Evolutionary conservation across 2,888 invertebrate genomes (phyloP), one percentile per base, ranked within the genome.

Genomic region (Laothoe populi): DNA sequence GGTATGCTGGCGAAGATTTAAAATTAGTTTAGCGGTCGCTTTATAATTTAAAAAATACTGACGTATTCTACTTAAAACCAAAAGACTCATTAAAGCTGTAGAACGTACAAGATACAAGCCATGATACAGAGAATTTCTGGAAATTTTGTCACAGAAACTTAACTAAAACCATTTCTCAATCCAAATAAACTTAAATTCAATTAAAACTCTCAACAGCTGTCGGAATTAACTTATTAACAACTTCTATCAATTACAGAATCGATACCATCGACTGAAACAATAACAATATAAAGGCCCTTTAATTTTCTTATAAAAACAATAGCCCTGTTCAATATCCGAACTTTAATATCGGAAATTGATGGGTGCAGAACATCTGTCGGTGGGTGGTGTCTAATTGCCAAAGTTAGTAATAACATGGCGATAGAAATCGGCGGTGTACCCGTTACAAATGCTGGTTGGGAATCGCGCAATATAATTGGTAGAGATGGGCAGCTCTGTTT

Each of bases 401-500:
- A 70, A 73, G 69, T 73, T 72, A 49, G 62, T 40, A 70, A 66
- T 66, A 70, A 66, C 67, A 70, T 49, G 60, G 64, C 65, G 65
- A 64, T 65, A 64, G 70, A 60, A 62, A 64, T 53, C 60, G 46
- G 57, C 49, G 60, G 66, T 68, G 62, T 63, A 38, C 58, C 62
- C 46, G 58, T 46, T 46, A 62, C 62, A 46, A 62, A 58, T 61
- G 61, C 59, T 48, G 58, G 57, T 48, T 44, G 57, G 31, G 26
- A 35, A 23, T n/a, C 16, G 11, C 40, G 59, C 62, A 62, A 48
- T 8, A n/a, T 4, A 45, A 7, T 13, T 0, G 7, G 4, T 19
- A 59, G 26, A 59, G 31, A 59, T 19, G 31, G 16, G 11, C 11
- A 19, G 5, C 10, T 59, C 19, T 19, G 11, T 16, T 4, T 11